Percentiles rank a stretch among this genome's conserved stretches.
Evolutionary conservation across 2,113 vertebrate species (phyloP).

Genomic region (Silurus glanis): DNA sequence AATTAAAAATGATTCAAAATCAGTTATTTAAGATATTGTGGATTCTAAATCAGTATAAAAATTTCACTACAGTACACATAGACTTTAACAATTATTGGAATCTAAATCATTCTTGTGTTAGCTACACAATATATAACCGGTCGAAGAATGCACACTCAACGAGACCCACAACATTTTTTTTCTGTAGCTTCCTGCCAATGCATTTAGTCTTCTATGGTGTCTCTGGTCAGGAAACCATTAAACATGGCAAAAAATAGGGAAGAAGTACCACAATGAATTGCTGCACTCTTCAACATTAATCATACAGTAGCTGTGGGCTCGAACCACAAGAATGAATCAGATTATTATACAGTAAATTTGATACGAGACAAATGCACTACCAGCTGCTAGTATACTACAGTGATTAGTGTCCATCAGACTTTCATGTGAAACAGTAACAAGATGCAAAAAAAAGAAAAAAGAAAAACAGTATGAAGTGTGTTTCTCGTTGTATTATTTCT

Average conservation of each 20-base stretch:
- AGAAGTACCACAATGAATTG: conserved; percentile 29
- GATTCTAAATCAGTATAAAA: not conserved
- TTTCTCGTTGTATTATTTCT: not conserved
- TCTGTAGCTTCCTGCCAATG: not conserved
- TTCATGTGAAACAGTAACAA: not conserved
- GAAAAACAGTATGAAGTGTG: not conserved
- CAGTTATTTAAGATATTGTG: not conserved
- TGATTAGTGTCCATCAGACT: not conserved
- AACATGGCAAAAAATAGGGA: conserved; percentile 25
- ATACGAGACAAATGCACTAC: not conserved
- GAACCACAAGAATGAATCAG: not conserved
- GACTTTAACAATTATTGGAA: not conserved
- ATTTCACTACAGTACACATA: not conserved
- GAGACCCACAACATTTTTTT: conserved; percentile 3
- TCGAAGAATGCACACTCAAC: not conserved
- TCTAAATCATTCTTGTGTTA: not conserved
- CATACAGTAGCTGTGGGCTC: conserved; percentile 31
- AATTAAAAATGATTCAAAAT: not conserved
- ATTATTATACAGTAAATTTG: conserved; percentile 2
- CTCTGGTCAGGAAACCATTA: conserved; percentile 8
- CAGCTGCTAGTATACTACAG: not conserved
- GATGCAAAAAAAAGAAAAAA: not conserved
- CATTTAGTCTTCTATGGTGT: conserved; percentile 10
- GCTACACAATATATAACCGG: not conserved
- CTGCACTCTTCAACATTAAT: conserved; percentile 21